Evolutionary conservation across 1,140 invertebrate genomes (phyloP).

Genomic region (Tetraneura akinire): DNA sequence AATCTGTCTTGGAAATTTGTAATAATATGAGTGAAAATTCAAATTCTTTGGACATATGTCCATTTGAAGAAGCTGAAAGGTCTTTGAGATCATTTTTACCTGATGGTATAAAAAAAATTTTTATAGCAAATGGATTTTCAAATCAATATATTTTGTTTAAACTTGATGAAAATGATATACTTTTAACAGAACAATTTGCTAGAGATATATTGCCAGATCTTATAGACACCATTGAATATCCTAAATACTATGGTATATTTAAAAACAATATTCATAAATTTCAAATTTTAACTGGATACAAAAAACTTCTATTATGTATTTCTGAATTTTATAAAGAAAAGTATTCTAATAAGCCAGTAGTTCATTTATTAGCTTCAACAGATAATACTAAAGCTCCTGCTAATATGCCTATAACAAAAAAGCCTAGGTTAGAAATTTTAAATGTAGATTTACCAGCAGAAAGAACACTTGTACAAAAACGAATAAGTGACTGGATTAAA

Average conservation of each 20-base stretch:
- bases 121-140: neutral
- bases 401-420: neutral
- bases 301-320: neutral
- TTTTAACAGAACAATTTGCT: neutral
- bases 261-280: slow-evolving; percentile 3
- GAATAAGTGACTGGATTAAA: neutral
- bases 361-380: neutral
- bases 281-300: neutral
- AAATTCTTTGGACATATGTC: too few species aligned
- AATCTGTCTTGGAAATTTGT: too few species aligned
- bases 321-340: neutral
- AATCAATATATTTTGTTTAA: neutral
- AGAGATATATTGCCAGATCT: neutral
- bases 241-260: neutral
- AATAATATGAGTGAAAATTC: too few species aligned
- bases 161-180: neutral
- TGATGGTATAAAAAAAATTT: neutral
- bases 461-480: neutral
- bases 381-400: neutral
- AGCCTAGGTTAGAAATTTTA: neutral
- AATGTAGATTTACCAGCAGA: neutral
- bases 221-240: neutral
- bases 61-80: neutral
- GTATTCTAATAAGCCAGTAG: neutral
- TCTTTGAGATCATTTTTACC: neutral